A percentile compares a stretch with the other conserved stretches of the same genome.
Conservation (phyloP, 2,797 vertebrate species). For the Chelon auratus region DNA sequence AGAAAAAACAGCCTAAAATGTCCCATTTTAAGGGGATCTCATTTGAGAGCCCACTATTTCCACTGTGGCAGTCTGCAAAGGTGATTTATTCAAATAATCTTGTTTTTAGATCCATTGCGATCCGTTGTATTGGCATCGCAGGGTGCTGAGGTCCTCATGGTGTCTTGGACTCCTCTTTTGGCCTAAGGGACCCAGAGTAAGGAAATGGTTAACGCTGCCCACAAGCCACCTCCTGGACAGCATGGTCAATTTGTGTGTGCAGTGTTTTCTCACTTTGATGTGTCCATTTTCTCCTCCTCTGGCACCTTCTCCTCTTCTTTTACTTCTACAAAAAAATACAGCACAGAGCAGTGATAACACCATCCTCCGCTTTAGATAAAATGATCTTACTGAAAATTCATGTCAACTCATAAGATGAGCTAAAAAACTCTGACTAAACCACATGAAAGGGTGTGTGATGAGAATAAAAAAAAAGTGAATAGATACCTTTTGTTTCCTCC, state of each 20-base stretch:
- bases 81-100: conserved; percentile 25
- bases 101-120: conserved; percentile 54
- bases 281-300: conserved; percentile 94
- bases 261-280: conserved; percentile 88
- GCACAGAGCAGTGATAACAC: background rate
- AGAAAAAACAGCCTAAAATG: conserved; percentile 72
- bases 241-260: conserved; percentile 3
- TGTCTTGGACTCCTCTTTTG: conserved; percentile 87
- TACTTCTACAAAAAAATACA: conserved; percentile 81
- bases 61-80: conserved; percentile 54
- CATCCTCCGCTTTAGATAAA: background rate
- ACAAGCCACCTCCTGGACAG: conserved; percentile 16
- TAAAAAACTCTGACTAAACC: background rate
- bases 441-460: conserved; percentile 1
- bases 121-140: conserved; percentile 35
- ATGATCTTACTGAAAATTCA: background rate
- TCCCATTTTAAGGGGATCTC: conserved; percentile 30
- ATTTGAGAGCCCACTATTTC: conserved; percentile 60
- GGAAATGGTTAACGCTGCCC: conserved; percentile 30
- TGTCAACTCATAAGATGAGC: background rate
- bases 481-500: conserved; percentile 82
- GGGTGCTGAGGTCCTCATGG: conserved; percentile 68
- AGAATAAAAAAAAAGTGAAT: conserved; percentile 41
- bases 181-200: conserved; percentile 73
- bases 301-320: conserved; percentile 95